Conservation (phyloP, 2,888 invertebrate genomes). For the Uloborus plumipes region DNA sequence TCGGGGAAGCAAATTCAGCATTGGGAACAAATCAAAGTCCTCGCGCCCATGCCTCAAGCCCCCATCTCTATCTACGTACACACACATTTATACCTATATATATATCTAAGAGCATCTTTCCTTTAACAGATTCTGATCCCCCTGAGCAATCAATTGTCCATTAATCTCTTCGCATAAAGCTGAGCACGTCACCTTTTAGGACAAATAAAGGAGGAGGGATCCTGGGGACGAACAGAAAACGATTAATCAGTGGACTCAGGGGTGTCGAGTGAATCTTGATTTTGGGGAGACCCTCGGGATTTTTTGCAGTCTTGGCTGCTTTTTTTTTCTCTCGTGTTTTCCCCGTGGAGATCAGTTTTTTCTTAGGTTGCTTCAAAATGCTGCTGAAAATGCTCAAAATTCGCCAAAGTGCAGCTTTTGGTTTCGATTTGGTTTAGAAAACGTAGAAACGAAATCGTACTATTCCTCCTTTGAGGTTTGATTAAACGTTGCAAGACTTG, state of each 20-base stretch:
- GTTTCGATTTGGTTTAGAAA: neutral
- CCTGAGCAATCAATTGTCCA: slow-evolving; percentile 56
- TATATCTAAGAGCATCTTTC: slow-evolving; percentile 40
- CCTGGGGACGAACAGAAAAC: slow-evolving; percentile 44
- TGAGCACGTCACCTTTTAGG: slow-evolving; percentile 55
- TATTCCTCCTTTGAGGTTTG: no score
- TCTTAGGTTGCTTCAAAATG: slow-evolving; percentile 34
- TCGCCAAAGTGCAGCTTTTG: slow-evolving; percentile 29
- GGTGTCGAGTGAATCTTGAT: slow-evolving; percentile 62
- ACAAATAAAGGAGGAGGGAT: slow-evolving; percentile 41
- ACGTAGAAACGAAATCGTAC: no score
- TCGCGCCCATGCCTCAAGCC: slow-evolving; percentile 49
- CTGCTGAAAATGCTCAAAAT: slow-evolving; percentile 2
- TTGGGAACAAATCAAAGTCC: slow-evolving; percentile 30
- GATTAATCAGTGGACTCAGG: slow-evolving; percentile 59
- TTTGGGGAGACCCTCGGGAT: slow-evolving; percentile 49
- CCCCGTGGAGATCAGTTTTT: slow-evolving; percentile 7
- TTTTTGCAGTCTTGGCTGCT: slow-evolving; percentile 23
- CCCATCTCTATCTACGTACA: slow-evolving; percentile 25
- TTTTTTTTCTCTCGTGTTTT: slow-evolving; percentile 28
- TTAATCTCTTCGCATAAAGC: slow-evolving; percentile 57
- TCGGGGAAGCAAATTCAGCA: slow-evolving; percentile 22
- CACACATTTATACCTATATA: slow-evolving; percentile 10
- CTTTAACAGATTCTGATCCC: slow-evolving; percentile 31
- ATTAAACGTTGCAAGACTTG: no score